Percentiles rank a stretch among this genome's conserved stretches.
Conservation (phyloP, 2,797 vertebrate species). For the Lates japonicus region DNA sequence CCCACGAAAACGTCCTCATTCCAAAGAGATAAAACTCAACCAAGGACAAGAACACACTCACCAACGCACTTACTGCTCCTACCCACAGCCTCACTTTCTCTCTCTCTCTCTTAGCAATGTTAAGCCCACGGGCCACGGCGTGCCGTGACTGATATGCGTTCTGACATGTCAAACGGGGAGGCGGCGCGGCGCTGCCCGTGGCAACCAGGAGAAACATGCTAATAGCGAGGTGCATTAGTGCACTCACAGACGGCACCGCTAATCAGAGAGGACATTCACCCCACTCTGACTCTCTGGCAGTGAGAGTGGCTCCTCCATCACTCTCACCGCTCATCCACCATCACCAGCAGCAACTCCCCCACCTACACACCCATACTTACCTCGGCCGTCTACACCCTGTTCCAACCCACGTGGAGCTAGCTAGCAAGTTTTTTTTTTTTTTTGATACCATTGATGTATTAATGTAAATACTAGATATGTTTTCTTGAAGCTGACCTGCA, state of each 20-base stretch:
- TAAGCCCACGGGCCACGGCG: slow-evolving; percentile 65
- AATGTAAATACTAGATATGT: background rate
- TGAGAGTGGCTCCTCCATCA: slow-evolving; percentile 66
- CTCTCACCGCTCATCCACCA: slow-evolving; percentile 38
- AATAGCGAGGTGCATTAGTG: slow-evolving; percentile 88
- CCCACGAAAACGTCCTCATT: slow-evolving; percentile 55
- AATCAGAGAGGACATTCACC: slow-evolving; percentile 79
- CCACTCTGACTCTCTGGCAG: slow-evolving; percentile 53
- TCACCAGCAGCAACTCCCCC: slow-evolving; percentile 8
- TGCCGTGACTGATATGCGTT: slow-evolving; percentile 80
- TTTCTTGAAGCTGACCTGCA: background rate
- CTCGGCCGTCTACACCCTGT: slow-evolving; percentile 4
- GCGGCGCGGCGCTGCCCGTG: slow-evolving; percentile 80
- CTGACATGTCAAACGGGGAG: slow-evolving; percentile 79
- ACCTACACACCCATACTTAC: slow-evolving; percentile 23
- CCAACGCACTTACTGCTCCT: slow-evolving; percentile 60
- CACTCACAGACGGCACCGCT: slow-evolving; percentile 73
- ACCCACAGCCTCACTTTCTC: slow-evolving; percentile 37
- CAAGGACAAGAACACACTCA: slow-evolving; percentile 62
- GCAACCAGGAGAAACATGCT: slow-evolving; percentile 86
- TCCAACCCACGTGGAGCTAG: background rate
- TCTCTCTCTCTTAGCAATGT: slow-evolving; percentile 42
- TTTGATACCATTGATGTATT: background rate
- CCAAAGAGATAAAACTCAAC: slow-evolving; percentile 69
- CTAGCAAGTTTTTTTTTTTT: background rate